These are phyloP conservation scores for Neomonachus schauinslandi DNA, from an alignment of 2,113 vertebrate species.

Conservation along the genomic window DNA sequence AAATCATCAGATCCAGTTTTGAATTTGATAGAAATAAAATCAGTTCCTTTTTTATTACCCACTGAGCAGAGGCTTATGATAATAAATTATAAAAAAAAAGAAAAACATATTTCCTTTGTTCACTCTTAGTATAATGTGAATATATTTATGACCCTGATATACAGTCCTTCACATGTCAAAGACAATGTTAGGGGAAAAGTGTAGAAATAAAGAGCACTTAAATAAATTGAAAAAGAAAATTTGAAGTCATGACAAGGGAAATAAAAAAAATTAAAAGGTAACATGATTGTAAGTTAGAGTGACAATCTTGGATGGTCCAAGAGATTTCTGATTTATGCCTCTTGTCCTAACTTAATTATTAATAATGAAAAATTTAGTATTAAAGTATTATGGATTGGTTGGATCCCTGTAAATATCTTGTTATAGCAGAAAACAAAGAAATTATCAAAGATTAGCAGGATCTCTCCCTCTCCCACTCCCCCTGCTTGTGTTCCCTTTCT, in stretches of 20 bases:
- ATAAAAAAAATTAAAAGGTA: background rate
- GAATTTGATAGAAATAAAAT: background rate
- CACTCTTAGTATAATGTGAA: background rate
- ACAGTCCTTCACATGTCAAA: background rate
- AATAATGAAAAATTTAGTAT: conserved; percentile 6
- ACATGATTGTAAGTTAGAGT: background rate
- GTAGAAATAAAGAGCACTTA: background rate
- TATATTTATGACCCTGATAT: background rate
- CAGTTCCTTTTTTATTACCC: background rate
- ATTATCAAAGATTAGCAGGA: background rate
- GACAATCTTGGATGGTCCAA: background rate
- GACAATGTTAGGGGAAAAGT: background rate
- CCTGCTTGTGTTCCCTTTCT: too few species aligned
- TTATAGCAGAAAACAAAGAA: background rate
- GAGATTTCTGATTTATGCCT: background rate
- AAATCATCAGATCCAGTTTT: background rate
- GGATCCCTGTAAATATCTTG: background rate
- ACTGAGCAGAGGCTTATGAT: background rate
- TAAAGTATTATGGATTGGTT: background rate
- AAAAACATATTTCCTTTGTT: background rate
- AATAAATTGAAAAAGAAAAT: background rate
- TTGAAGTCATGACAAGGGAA: background rate
- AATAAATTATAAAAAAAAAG: background rate
- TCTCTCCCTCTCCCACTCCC: background rate
- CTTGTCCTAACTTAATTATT: background rate